Base-by-base conservation (phyloP, 2,888 invertebrate genomes). In the Linhomoeus sp. region DNA sequence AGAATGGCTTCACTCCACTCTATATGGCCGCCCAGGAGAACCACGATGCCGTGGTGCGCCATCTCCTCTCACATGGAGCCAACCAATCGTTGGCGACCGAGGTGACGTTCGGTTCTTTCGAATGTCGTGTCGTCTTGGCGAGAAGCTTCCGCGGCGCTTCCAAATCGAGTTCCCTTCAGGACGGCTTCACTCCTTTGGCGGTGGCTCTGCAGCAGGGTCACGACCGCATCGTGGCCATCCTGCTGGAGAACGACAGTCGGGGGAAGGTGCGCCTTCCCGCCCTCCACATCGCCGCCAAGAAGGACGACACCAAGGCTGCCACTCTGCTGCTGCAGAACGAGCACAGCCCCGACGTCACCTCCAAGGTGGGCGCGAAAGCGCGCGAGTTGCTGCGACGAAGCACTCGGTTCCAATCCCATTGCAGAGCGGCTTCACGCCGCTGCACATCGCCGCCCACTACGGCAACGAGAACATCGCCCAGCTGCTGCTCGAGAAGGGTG, bases 201-300 rank as follows among this genome's bases (percentile, higher is more conserved):
- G 97, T 97, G 57, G 97, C 97, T 26, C 83, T 99, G 79, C 97
- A 99, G 70, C 97, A 99, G n/a, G n/a, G n/a, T n/a, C n/a, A n/a
- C n/a, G n/a, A n/a, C n/a, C n/a, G n/a, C n/a, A n/a, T n/a, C n/a
- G n/a, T n/a, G n/a, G n/a, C n/a, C n/a, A n/a, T n/a, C n/a, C n/a
- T n/a, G n/a, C n/a, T n/a, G n/a, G n/a, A n/a, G n/a, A 33, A 33
- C 33, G 9, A 9, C 33, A 33, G 9, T 33, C 12, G 15, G 12
- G 9, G 33, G 33, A 9, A 38, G 38, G 38, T 40, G 19, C 78
- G 92, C 52, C 73, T 99, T 53, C 97, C 97, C 9, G 97, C 97
- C 3, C 75, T 99, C 51, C 97, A 97, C 70, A 97, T 99, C 60
- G 97, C 97, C 48, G 97, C 97, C 52, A 99, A 97, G 70, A 99